phyloP scores from a whole-genome alignment of 2,797 vertebrate species.

The Falco columbarius region DNA sequence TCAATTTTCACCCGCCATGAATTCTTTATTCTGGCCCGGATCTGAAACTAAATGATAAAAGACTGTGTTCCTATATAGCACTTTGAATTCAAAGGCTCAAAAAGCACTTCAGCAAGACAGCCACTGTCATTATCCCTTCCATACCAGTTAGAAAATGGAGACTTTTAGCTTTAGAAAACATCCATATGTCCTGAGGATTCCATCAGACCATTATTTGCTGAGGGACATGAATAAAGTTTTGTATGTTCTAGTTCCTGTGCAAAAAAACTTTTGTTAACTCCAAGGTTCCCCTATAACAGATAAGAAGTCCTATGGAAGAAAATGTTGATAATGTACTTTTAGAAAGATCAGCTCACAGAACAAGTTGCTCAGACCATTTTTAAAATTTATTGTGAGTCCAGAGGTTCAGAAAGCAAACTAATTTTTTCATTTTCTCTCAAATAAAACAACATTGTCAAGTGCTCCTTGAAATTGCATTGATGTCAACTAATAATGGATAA shows the following conservation, averaged over 20 bases:
- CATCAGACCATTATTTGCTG: neutral
- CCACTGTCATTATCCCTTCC: neutral
- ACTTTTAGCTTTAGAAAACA: neutral
- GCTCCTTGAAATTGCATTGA: neutral
- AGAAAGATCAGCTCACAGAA: neutral
- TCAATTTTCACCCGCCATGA: neutral
- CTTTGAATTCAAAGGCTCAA: neutral
- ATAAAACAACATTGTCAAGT: neutral
- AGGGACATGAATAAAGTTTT: neutral
- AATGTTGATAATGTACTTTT: conserved; percentile 5
- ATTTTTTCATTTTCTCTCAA: neutral
- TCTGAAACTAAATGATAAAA: neutral
- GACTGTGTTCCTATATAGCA: neutral
- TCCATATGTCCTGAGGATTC: neutral
- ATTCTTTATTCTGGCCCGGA: neutral
- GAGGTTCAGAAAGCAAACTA: neutral
- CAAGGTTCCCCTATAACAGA: neutral
- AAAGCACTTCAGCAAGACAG: neutral
- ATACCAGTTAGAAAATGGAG: neutral
- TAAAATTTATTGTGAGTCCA: neutral
- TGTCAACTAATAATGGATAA: neutral
- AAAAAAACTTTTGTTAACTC: neutral
- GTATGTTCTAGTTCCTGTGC: neutral
- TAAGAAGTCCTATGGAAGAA: neutral
- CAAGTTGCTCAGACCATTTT: neutral